These are phyloP conservation scores for Pituophis catenifer DNA, from an alignment of 2,113 vertebrate species.

Conservation along the genomic window DNA sequence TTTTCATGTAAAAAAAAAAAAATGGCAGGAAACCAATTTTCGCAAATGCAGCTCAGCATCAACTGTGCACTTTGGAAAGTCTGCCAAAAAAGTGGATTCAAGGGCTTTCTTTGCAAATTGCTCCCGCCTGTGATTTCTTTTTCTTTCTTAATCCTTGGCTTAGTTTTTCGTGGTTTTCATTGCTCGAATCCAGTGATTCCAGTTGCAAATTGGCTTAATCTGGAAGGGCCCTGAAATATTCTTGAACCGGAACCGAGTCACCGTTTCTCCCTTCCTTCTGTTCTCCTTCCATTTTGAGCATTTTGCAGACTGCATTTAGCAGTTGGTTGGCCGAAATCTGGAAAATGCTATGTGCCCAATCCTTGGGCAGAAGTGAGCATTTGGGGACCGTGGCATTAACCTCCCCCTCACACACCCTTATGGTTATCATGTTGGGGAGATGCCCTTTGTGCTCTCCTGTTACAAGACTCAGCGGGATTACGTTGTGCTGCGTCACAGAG, in stretches of 20 bases:
- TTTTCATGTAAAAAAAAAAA: not conserved
- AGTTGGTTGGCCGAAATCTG: not conserved
- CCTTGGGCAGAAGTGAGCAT: not conserved
- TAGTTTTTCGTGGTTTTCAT: not conserved
- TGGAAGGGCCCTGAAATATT: not conserved
- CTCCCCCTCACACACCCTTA: rapidly evolving
- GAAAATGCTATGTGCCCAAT: not conserved
- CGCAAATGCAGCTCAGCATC: not conserved
- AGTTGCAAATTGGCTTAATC: not conserved
- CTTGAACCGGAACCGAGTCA: not conserved
- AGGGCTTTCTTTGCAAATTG: not conserved
- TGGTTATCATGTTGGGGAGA: not conserved
- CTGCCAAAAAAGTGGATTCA: not conserved
- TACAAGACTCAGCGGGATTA: not conserved
- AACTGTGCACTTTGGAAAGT: not conserved
- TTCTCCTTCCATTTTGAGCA: not conserved
- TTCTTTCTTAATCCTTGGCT: not conserved
- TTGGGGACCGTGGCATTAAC: not conserved
- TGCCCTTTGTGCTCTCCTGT: not conserved
- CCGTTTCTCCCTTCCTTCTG: not conserved
- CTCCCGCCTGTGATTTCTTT: not conserved
- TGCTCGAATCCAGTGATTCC: not conserved
- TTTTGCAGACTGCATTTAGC: not conserved
- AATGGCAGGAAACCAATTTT: not conserved
- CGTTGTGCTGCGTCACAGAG: not conserved